Conservation (phyloP, 1,140 invertebrate species). For the Drosophila bipectinata region DNA sequence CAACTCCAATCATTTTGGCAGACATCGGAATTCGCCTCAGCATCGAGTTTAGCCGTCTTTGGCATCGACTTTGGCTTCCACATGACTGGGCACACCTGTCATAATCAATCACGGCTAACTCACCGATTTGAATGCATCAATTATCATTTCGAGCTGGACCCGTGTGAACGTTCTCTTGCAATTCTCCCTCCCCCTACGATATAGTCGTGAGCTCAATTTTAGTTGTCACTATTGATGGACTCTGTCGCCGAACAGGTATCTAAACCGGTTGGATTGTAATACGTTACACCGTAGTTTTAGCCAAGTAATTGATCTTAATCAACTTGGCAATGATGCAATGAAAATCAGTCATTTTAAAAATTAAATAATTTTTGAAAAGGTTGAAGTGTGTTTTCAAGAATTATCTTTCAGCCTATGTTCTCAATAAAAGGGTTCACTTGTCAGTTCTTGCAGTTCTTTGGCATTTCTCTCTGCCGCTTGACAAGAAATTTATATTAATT, state of each 20-base stretch:
- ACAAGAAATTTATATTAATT: conserved; percentile 84
- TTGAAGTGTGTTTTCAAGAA: neutral
- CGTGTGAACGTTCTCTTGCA: conserved; percentile 62
- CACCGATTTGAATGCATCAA: conserved; percentile 75
- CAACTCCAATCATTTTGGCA: conserved; percentile 70
- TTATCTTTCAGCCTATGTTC: neutral
- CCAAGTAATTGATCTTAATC: conserved; percentile 46
- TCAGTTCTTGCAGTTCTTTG: conserved; percentile 36
- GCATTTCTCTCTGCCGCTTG: conserved; percentile 41
- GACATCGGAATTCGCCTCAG: conserved; percentile 62
- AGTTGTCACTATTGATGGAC: conserved; percentile 48
- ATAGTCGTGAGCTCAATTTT: neutral
- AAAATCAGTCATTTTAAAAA: conserved; percentile 5
- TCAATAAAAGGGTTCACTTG: neutral
- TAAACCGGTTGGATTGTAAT: conserved; percentile 37
- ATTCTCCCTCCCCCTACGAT: neutral
- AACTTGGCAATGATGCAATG: conserved; percentile 31
- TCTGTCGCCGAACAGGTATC: conserved; percentile 37
- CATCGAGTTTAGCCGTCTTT: conserved; percentile 12
- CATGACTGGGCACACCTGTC: conserved; percentile 74
- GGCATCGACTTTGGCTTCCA: conserved; percentile 44
- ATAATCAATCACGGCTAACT: conserved; percentile 69
- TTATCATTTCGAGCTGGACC: conserved; percentile 59
- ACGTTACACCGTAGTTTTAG: conserved; percentile 13
- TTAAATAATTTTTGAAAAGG: conserved; percentile 2